A percentile compares a stretch with the other conserved stretches of the same genome.
phyloP scores from a whole-genome alignment of 2,113 vertebrate species.

The Lampris megalopsis region DNA sequence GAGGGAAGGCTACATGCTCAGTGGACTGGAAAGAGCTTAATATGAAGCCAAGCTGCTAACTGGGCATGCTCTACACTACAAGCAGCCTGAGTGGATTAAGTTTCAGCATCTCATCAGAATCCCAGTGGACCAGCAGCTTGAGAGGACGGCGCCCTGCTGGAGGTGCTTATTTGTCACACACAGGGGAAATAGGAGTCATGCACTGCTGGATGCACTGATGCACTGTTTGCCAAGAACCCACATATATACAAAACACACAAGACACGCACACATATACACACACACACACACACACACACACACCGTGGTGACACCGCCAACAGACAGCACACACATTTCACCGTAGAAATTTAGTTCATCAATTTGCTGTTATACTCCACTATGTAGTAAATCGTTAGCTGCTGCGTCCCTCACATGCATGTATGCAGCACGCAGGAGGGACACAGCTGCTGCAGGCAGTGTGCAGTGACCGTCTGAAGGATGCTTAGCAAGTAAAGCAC shows the following conservation, averaged over 20 bases:
- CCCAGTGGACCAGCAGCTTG: slow-evolving; percentile 60
- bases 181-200: slow-evolving; percentile 64
- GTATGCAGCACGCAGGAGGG: neutral
- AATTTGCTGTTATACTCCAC: neutral
- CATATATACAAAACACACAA: neutral
- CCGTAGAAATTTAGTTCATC: neutral
- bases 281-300: neutral
- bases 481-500: neutral
- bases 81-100: slow-evolving; percentile 52
- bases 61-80: slow-evolving; percentile 18
- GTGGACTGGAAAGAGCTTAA: slow-evolving; percentile 48
- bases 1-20: slow-evolving; percentile 38
- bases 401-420: neutral
- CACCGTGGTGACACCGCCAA: neutral
- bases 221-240: slow-evolving; percentile 20
- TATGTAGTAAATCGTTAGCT: neutral
- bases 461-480: too few species aligned
- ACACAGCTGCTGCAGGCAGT: neutral
- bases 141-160: slow-evolving; percentile 26
- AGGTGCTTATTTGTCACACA: slow-evolving; percentile 60
- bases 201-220: slow-evolving; percentile 35
- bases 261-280: slow-evolving; percentile 3
- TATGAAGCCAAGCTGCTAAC: slow-evolving; percentile 21
- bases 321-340: neutral
- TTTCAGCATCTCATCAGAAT: slow-evolving; percentile 65